These are phyloP conservation scores for Lasioglossum zephyrum DNA, from an alignment of 2,888 invertebrate species.

Conservation along the genomic window DNA sequence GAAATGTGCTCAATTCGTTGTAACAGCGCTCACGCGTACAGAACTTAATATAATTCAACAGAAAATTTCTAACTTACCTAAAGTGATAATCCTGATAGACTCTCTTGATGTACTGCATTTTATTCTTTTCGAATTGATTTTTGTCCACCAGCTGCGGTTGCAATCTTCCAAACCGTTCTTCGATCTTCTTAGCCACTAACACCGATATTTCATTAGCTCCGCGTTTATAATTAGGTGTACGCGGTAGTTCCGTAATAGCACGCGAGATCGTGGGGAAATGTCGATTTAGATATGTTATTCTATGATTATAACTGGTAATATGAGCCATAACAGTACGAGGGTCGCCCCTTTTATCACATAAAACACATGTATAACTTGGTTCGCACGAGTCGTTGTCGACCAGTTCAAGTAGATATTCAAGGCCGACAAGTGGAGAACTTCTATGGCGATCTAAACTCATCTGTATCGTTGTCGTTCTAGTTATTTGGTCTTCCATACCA, in stretches of 20 bases:
- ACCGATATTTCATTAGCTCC: constrained; percentile 84
- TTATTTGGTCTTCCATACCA: constrained; percentile 88
- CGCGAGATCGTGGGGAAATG: constrained; percentile 88
- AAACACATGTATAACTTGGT: constrained; percentile 90
- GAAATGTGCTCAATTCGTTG: constrained; percentile 15
- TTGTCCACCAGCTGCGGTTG: constrained; percentile 88
- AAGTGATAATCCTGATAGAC: constrained; percentile 89
- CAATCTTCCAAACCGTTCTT: constrained; percentile 90
- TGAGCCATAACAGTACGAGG: constrained; percentile 92
- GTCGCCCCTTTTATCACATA: constrained; percentile 92
- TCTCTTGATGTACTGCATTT: constrained; percentile 86
- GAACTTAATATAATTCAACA: background rate
- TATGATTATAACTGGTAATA: constrained; percentile 91
- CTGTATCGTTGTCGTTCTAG: constrained; percentile 84
- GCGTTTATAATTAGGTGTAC: constrained; percentile 85
- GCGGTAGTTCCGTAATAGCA: constrained; percentile 87
- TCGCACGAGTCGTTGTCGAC: constrained; percentile 88
- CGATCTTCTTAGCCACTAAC: constrained; percentile 88
- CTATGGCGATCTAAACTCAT: constrained; percentile 86
- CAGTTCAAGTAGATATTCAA: constrained; percentile 92
- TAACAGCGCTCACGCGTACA: constrained; percentile 1
- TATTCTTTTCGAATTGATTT: constrained; percentile 89
- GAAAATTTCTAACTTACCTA: constrained; percentile 81
- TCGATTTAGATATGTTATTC: constrained; percentile 89
- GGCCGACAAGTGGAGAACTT: constrained; percentile 87